Base-by-base conservation (phyloP, 1,140 invertebrate species). In the Venturia canescens region DNA sequence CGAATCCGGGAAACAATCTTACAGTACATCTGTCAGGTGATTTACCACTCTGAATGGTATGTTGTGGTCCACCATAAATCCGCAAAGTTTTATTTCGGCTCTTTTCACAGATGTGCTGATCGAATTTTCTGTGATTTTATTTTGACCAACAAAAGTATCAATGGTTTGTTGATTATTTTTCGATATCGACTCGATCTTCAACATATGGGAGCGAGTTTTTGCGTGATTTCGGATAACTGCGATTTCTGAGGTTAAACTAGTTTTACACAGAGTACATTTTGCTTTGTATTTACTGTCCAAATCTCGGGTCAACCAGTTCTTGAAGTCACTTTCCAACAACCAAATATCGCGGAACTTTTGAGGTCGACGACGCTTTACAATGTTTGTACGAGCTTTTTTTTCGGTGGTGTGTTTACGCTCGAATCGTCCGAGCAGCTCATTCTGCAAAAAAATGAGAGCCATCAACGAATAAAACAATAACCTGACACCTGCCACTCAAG, bases 1-100 rank as follows among this genome's bases (percentile, higher is more conserved):
- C n/a, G 80, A 85, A 72, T 85, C 84, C 0, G 74, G 16, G 38
- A 84, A 84, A 44, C 44, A 74, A 34, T 50, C 34, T 76, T 85
- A 83, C n/a, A 85, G 50, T 1, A 84, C 27, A 26, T 84, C 83
- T 38, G 23, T 38, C 4, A 81, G 18, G 63, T 81, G 82, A 76
- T 83, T 70, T 38, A 72, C 38, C 27, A 70, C 71, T 15, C 3
- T 21, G 71, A 80, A 84, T 23, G 78, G 38, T n/a, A 79, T 78
- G 70, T 83, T 82, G 34, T 84, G 82, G 26, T 76, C 80, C 13
- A 72, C 79, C 16, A 83, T 31, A 67, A 76, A 80, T 26, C 79
- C 80, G 72, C 53, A 44, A 23, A 82, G 60, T 70, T 48, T 80
- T 23, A 80, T 84, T 31, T 78, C 71, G 15, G 67, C 77, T 63